phyloP scores from a whole-genome alignment of 2,797 vertebrate species.

The Arrhamphus sclerolepis region DNA sequence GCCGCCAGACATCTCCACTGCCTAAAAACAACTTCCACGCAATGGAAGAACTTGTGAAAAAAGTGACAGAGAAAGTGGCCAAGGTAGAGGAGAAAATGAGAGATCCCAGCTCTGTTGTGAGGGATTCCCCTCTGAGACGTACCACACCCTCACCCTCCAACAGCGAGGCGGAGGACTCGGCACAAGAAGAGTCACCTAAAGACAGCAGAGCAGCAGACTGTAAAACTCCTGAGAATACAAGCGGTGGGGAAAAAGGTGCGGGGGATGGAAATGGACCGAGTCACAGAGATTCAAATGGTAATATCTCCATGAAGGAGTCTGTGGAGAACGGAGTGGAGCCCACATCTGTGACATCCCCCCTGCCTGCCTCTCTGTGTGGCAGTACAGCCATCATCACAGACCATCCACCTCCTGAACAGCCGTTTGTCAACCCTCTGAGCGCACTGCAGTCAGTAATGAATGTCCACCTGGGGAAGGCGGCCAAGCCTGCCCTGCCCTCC shows the following conservation, averaged over 20 bases:
- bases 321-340: constrained; percentile 89
- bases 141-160: constrained; percentile 91
- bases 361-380: constrained; percentile 82
- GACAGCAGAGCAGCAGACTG: constrained; percentile 78
- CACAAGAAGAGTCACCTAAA: constrained; percentile 84
- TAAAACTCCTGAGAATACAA: constrained; percentile 86
- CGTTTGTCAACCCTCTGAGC: constrained; percentile 97
- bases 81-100: constrained; percentile 97
- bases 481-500: constrained; percentile 93
- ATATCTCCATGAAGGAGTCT: constrained; percentile 82
- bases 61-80: constrained; percentile 96
- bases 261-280: constrained; percentile 70
- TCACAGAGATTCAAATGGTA: constrained; percentile 85
- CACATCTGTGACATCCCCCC: constrained; percentile 79
- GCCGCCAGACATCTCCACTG: constrained; percentile 91
- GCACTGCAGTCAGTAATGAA: constrained; percentile 99
- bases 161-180: constrained; percentile 89
- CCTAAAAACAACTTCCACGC: constrained; percentile 97
- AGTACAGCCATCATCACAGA: constrained; percentile 98
- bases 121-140: constrained; percentile 86
- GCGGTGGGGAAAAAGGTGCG: constrained; percentile 43
- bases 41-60: constrained; percentile 98
- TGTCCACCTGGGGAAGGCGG: constrained; percentile 96
- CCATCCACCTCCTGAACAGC: constrained; percentile 95
- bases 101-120: constrained; percentile 81